A percentile compares a stretch with the other conserved stretches of the same genome.
Evolutionary conservation across 2,888 invertebrate species (phyloP).

Genomic region (Rutpela maculata): DNA sequence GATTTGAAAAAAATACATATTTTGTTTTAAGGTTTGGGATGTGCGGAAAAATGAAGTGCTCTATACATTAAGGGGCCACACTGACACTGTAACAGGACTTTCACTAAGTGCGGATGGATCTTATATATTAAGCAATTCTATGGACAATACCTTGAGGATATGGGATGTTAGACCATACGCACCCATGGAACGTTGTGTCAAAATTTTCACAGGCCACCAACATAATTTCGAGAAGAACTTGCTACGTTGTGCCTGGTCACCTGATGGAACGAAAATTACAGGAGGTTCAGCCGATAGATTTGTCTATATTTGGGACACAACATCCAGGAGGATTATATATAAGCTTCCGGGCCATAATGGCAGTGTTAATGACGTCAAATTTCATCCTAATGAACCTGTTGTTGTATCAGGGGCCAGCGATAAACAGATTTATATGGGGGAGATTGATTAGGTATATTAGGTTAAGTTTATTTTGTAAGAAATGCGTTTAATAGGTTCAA

Average conservation of each 20-base stretch:
- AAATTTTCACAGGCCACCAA: conserved; percentile 87
- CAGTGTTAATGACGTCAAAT: conserved; percentile 96
- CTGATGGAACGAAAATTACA: conserved; percentile 71
- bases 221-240: conserved; percentile 99
- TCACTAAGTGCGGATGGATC: conserved; percentile 90
- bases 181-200: conserved; percentile 93
- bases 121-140: conserved; percentile 94
- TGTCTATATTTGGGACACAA: conserved; percentile 98
- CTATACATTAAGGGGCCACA: conserved; percentile 93
- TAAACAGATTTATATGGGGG: conserved; percentile 95
- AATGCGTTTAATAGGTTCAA: neutral
- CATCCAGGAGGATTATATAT: conserved; percentile 92
- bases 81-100: conserved; percentile 95
- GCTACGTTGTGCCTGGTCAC: conserved; percentile 80
- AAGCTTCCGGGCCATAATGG: conserved; percentile 99
- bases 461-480: neutral
- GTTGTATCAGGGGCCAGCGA: conserved; percentile 96
- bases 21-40: conserved; percentile 85
- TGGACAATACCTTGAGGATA: conserved; percentile 96
- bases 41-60: conserved; percentile 90
- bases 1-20: no score
- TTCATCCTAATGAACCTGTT: conserved; percentile 95
- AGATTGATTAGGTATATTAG: conserved; percentile 82
- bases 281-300: conserved; percentile 97
- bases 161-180: conserved; percentile 99